Base-by-base conservation (phyloP, 2,797 vertebrate species). In the Leptoclinus maculatus region DNA sequence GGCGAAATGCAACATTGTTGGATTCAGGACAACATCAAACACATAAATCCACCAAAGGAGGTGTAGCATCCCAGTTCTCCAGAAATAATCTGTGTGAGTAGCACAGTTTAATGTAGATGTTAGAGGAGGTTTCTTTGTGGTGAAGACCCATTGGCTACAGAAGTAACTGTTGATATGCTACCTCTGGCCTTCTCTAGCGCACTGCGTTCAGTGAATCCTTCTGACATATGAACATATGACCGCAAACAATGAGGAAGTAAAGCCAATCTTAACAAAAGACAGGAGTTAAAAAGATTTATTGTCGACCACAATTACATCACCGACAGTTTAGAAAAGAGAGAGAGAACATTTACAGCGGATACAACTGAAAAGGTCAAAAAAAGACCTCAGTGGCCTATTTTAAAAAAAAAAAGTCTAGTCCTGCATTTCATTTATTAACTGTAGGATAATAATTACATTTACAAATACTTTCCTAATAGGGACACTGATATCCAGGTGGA, bases 21-120 rank as follows among this genome's bases (percentile, higher is more conserved):
- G 83, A 78, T 88, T 89, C 84, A 86, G 82, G 74, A 91, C 86
- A 67, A 82, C 87, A 93, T 94, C 91, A 93, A 93, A 92, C 87
- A 87, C 83, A 89, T 38, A 84, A 84, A 90, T 80, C 80, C 59
- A 76, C 80, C 77, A 86, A 86, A 89, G 72, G 77, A 86, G 41
- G 51, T 45, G 78, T 16, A 70, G 76, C 78, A 74, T 77, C 68
- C 66, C 71, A 86, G 79, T 86, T 86, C 69, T 57, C 25, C 27
- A 10, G 23, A 34, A 43, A 45, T 60, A 58, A 74, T 73, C 54
- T 72, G 76, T 63, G 53, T 49, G 7, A 72, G 41, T n/a, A 73
- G 41, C 25, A 69, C 43, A 32, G 63, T 59, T 53, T 54, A 71
- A 59, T 29, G n/a, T n/a, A 73, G 43, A 66, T 51, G 57, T 7